phyloP scores from a whole-genome alignment of 1,140 invertebrate species.

The Solen grandis region DNA sequence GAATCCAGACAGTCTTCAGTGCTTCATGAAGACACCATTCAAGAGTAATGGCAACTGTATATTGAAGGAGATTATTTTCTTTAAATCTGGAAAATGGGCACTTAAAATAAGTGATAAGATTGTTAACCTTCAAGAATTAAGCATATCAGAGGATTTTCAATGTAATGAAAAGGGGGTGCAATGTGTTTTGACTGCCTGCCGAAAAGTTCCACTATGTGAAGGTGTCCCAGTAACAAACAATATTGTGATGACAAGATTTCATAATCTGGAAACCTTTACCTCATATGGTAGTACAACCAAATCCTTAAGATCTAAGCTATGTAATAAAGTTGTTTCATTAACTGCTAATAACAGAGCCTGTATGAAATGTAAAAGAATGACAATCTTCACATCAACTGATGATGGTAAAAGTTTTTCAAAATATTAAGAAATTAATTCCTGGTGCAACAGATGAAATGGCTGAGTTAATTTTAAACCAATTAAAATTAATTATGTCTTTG shows the following conservation, averaged over 20 bases:
- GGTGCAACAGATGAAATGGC: constrained; percentile 13
- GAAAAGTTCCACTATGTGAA: constrained; percentile 6
- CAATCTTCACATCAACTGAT: background rate
- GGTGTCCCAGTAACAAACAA: background rate
- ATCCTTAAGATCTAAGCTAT: constrained; percentile 4
- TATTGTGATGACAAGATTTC: constrained; percentile 24
- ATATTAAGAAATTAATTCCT: constrained; percentile 21
- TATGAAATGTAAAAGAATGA: constrained; percentile 29
- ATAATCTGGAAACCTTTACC: constrained; percentile 1
- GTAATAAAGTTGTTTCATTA: background rate
- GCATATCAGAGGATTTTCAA: background rate
- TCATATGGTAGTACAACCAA: background rate
- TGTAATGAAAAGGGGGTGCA: background rate
- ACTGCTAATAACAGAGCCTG: background rate
- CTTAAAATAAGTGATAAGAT: background rate
- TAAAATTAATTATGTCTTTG: constrained; percentile 32
- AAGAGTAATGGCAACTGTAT: constrained; percentile 2
- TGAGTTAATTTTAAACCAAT: background rate
- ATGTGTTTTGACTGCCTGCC: background rate
- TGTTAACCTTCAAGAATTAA: background rate
- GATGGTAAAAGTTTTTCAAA: background rate
- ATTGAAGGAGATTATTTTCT: no score
- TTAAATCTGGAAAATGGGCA: background rate
- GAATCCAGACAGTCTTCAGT: background rate
- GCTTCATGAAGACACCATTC: background rate